Evolutionary conservation across 2,888 invertebrate species (phyloP), one percentile per base, ranked within the genome.

Genomic region (Neuroscelio doddi): DNA sequence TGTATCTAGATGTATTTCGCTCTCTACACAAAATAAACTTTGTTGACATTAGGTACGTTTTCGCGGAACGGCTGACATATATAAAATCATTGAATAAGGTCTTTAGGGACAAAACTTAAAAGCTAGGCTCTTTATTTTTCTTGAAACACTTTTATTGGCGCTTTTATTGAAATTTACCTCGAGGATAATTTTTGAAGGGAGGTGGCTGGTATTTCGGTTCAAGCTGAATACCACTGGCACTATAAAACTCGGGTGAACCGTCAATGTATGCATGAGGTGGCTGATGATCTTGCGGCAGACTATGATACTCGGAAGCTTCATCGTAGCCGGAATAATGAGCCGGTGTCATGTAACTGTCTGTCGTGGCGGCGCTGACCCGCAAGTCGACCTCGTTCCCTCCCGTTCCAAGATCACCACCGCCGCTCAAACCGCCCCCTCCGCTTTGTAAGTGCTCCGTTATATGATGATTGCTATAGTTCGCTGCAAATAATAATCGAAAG

Each of bases 131-230:
- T n/a, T n/a, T n/a, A n/a, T n/a, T n/a, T n/a, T n/a, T n/a, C n/a
- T n/a, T n/a, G n/a, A n/a, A n/a, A n/a, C n/a, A n/a, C n/a, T n/a
- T n/a, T n/a, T n/a, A n/a, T n/a, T n/a, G n/a, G n/a, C n/a, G n/a
- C n/a, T n/a, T n/a, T n/a, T n/a, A n/a, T n/a, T n/a, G n/a, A n/a
- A n/a, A 68, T 86, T 87, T 72, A 91, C 92, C 89, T 89, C 92
- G 88, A 58, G 90, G 88, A 83, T 91, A 92, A 77, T 88, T 90
- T 86, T 92, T 92, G 80, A 89, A 89, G 66, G 89, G 87, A 75
- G 88, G 88, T 47, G 90, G 90, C 80, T 92, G 91, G 85, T 91
- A 93, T 84, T 93, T 93, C 78, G 89, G 89, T 80, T 91, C 91
- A 80, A 89, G 82, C 56, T 83, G 85, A 53, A 87, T 82, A 70